phyloP scores from a whole-genome alignment of 2,888 invertebrate genomes.

The Pteria penguin region DNA sequence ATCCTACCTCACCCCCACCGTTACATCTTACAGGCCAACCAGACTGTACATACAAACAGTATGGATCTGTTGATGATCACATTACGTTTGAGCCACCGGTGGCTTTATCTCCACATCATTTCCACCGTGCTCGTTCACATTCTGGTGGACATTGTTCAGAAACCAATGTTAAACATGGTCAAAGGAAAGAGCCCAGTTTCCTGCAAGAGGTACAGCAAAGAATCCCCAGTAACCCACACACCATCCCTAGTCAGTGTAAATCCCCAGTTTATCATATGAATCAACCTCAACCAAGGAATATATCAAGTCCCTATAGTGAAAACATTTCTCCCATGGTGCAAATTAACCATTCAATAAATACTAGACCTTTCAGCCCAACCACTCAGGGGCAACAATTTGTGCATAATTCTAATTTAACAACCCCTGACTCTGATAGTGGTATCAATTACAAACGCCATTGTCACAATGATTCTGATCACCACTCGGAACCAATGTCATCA shows the following conservation, averaged over 20 bases:
- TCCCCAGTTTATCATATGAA: slow-evolving; percentile 31
- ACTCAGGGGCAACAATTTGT: slow-evolving; percentile 2
- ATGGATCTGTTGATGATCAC: slow-evolving; percentile 59
- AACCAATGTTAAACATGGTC: slow-evolving; percentile 59
- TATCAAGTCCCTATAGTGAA: neutral
- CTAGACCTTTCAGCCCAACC: slow-evolving; percentile 10
- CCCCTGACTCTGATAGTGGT: slow-evolving; percentile 69
- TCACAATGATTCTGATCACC: slow-evolving; percentile 71
- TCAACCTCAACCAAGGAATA: slow-evolving; percentile 10
- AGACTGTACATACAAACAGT: slow-evolving; percentile 57
- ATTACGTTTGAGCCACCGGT: slow-evolving; percentile 32
- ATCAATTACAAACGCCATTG: slow-evolving; percentile 53
- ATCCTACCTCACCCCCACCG: slow-evolving; percentile 40
- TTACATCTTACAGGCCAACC: slow-evolving; percentile 27
- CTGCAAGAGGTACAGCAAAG: slow-evolving; percentile 63
- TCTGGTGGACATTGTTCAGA: slow-evolving; percentile 68
- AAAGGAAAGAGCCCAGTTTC: slow-evolving; percentile 55
- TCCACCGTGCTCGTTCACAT: slow-evolving; percentile 24
- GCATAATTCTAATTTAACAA: slow-evolving; percentile 31
- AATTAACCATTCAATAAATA: slow-evolving; percentile 22
- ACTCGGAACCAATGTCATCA: slow-evolving; percentile 69
- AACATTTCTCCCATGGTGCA: neutral
- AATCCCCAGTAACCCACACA: slow-evolving; percentile 54
- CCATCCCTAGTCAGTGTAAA: slow-evolving; percentile 34
- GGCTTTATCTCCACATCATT: slow-evolving; percentile 7